phyloP scores from a whole-genome alignment of 2,113 vertebrate genomes.

The Ia io region DNA sequence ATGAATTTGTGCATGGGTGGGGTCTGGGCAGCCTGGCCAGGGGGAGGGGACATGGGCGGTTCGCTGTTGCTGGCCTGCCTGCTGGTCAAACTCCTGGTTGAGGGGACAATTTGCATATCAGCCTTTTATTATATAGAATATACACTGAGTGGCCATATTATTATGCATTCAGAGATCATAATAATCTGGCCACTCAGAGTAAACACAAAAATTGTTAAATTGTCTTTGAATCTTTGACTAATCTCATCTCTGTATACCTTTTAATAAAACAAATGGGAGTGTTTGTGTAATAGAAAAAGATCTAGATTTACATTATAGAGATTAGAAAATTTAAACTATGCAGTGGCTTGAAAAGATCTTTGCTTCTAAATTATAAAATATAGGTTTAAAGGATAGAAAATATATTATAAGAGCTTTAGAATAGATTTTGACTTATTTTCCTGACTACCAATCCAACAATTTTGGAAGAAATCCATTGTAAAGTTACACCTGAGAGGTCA shows the following conservation, averaged over 20 bases:
- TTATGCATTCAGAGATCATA: too few relatives aligned
- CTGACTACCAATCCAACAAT: not conserved
- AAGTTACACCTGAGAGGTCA: not conserved
- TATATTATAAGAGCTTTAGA: not conserved
- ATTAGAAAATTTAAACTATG: conserved; percentile 12
- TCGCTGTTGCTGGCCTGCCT: too few relatives aligned
- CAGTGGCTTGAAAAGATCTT: not conserved
- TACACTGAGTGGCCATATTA: too few relatives aligned
- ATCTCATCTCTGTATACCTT: not conserved
- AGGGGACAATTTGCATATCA: too few relatives aligned
- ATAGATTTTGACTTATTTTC: conserved; percentile 33
- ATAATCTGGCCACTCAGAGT: not conserved
- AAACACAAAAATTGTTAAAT: not conserved
- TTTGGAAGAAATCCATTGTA: not conserved
- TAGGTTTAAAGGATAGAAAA: conserved; percentile 8
- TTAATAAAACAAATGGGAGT: not conserved
- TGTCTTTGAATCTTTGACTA: not conserved
- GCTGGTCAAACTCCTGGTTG: too few relatives aligned
- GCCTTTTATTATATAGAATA: too few relatives aligned
- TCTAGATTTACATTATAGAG: not conserved
- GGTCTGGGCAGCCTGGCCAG: too few relatives aligned
- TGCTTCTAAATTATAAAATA: not conserved
- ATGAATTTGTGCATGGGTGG: too few relatives aligned
- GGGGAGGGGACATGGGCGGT: too few relatives aligned
- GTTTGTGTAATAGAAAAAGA: not conserved